Evolutionary conservation across 2,113 vertebrate species (phyloP), one percentile per base, ranked within the genome.

Genomic region (Crotalus viridis): DNA sequence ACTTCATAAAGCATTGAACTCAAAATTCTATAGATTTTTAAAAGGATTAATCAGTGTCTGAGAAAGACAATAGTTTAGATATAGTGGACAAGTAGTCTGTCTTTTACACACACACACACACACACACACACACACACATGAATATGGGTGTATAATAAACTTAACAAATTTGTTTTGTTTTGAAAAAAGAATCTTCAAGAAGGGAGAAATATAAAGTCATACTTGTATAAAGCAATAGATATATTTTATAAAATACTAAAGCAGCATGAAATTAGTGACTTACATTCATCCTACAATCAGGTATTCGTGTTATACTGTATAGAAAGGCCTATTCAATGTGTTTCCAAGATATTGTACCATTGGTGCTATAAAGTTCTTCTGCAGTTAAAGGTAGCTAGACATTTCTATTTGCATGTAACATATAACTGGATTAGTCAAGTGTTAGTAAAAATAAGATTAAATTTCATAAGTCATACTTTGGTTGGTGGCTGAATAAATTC

Each of bases 171-270:
- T 89, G 54, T 39, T 39, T 26, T 57, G 19, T 69, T 93, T 89
- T 94, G 3, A 55, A 94, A 93, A 89, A 92, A 94, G 93, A 69
- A 91, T 90, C 54, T 52, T 95, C 61, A 64, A 94, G 93, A 90
- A 90, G 22, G 22, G 0, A 51, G 93, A 94, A 4, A 28, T 15
- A 81, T 93, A 61, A 61, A 26, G 59, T 26, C 87, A 9, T 87
- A 26, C 39, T 46, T 91, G 57, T 1, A 59, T 89, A 91, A 95
- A 96, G n/a, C 52, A 22, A 5, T 92, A 61, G 19, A 87, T 89
- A 90, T 93, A 57, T 15, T 81, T 54, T 61, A 64, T 28, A 64
- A 64, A 64, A 64, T 64, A 64, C 59, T 8, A 94, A 89, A 81
- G 12, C 15, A 89, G n/a, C 10, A 89, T 7, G 54, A n/a, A 39